Base-by-base conservation (phyloP, 1,140 invertebrate species). In the Formica selysi region DNA sequence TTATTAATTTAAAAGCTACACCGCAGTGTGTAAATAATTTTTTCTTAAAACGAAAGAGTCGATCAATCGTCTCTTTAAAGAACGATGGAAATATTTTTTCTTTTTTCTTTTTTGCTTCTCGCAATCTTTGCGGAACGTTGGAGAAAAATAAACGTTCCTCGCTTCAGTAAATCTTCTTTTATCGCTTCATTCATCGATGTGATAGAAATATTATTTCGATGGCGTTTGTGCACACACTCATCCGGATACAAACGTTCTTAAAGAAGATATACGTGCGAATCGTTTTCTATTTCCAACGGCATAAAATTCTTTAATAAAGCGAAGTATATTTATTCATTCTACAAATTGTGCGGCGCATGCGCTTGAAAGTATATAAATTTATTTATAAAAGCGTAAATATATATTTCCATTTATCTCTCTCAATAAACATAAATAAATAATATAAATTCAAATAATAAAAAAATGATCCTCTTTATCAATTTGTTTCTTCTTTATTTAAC, bases 81-180 rank as follows among this genome's bases (percentile, higher is more conserved):
- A 65, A 13, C 7, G 29, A 64, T 68, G 36, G 36, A 68, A 64
- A n/a, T 36, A 65, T 62, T 0, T 76, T 73, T 38, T 73, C 26
- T 29, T 29, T 29, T 29, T 29, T 29, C 19, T 67, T 36, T 51
- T 51, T 54, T 8, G 8, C 61, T 64, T 48, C 11, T 38, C 19
- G 7, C 22, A 16, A 16, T 59, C 62, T 38, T 67, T 51, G 41
- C 3, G 1, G 10, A 51, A 19, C 26, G 8, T 68, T 36, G 4
- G 5, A 57, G 32, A 41, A 57, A 57, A 68, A 57, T 68, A n/a
- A 68, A 68, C 8, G 16, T 44, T 54, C 36, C 26, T 16, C 36
- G 8, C 32, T 68, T 57, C 22, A 32, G 2, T 64, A 68, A 80
- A 41, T 80, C 16, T 13, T 41, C 48, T 57, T 41, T 80, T 26